These are phyloP conservation scores for Desmodus rotundus DNA, from an alignment of 2,113 vertebrate genomes.

Conservation along the genomic window DNA sequence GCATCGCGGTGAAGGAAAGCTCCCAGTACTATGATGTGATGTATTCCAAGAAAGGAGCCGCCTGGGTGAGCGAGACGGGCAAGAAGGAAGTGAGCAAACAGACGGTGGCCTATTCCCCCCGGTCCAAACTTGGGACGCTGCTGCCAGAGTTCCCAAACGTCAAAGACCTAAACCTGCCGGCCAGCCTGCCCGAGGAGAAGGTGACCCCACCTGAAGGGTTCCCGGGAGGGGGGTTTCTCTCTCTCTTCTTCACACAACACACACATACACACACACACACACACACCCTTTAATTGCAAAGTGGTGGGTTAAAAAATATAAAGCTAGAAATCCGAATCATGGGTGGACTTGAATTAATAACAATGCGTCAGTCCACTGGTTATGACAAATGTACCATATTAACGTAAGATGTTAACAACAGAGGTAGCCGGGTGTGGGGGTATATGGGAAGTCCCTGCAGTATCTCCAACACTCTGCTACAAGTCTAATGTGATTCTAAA, in stretches of 20 bases:
- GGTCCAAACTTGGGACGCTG: conserved; percentile 98
- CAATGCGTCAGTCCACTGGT: not conserved
- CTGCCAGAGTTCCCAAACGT: conserved; percentile 99
- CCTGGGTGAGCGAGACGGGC: conserved; percentile 98
- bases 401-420: not conserved
- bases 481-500: not conserved
- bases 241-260: not conserved
- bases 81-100: conserved; percentile 99
- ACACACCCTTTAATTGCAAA: not conserved
- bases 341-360: not conserved
- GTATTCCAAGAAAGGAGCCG: conserved; percentile 99
- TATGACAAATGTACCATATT: not conserved
- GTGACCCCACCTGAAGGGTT: conserved; percentile 86
- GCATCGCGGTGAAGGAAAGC: conserved; percentile 97
- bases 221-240: not conserved
- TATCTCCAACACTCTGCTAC: not conserved
- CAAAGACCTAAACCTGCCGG: conserved; percentile 99
- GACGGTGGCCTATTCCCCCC: conserved; percentile 99
- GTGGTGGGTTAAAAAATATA: not conserved
- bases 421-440: not conserved
- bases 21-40: conserved; percentile 99
- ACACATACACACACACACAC: not conserved
- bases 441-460: not conserved
- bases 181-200: conserved; percentile 98
- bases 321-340: not conserved